Evolutionary conservation across 2,888 invertebrate genomes (phyloP).

Genomic region (Ernsta delagoae): DNA sequence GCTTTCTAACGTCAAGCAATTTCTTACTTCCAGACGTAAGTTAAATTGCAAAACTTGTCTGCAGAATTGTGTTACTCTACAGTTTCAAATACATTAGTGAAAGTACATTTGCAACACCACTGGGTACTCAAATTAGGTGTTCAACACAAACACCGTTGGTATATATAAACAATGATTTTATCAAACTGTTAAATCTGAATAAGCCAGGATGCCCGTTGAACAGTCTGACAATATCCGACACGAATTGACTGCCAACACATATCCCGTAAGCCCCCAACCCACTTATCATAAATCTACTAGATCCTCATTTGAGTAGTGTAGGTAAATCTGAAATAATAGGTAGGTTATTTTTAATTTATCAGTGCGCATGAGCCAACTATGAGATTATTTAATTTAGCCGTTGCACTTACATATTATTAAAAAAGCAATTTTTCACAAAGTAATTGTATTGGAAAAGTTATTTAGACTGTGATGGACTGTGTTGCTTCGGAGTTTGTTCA

Average conservation of each 20-base stretch:
- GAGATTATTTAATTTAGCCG: background rate
- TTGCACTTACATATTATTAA: background rate
- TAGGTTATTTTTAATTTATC: no score
- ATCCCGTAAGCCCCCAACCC: no score
- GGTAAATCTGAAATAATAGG: no score
- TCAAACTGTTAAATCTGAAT: no score
- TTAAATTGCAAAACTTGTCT: conserved; percentile 35
- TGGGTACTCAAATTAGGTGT: background rate
- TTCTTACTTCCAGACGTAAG: conserved; percentile 26
- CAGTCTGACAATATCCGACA: no score
- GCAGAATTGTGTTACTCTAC: conserved; percentile 21
- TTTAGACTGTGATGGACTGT: conserved; percentile 5
- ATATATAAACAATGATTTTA: no score
- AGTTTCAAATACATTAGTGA: conserved; percentile 1
- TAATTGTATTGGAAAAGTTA: conserved; percentile 16
- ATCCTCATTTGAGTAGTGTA: no score
- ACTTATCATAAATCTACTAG: no score
- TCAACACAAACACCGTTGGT: no score
- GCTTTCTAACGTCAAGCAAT: conserved; percentile 12
- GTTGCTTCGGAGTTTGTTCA: conserved; percentile 7
- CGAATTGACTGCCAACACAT: no score
- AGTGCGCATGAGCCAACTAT: no score
- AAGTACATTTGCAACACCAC: background rate
- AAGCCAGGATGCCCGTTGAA: no score
- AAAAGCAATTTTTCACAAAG: conserved; percentile 10